Evolutionary conservation across 1,140 invertebrate species (phyloP).

Genomic region (Charaxes varanes): DNA sequence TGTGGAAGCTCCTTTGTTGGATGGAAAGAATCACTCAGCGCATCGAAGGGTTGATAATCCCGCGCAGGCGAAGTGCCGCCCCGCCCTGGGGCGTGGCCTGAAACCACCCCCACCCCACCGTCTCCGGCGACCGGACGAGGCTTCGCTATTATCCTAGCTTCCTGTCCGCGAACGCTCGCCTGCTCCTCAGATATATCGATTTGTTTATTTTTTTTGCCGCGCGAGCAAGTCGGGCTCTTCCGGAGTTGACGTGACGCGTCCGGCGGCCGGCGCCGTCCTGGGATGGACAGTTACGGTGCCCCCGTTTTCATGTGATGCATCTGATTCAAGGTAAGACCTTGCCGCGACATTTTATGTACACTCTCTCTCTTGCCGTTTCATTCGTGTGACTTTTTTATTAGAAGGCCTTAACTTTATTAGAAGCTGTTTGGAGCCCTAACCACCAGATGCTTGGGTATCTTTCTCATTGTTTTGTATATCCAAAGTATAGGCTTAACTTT

Average conservation of each 20-base stretch:
- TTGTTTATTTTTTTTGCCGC: conserved; percentile 67
- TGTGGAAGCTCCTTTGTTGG: conserved; percentile 23
- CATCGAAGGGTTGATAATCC: conserved; percentile 39
- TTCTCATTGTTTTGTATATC: no score
- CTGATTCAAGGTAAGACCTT: conserved; percentile 37
- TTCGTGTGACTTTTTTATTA: no score
- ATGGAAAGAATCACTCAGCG: conserved; percentile 23
- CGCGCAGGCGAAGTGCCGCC: conserved; percentile 45
- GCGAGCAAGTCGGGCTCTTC: conserved; percentile 50
- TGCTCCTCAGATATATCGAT: conserved; percentile 60
- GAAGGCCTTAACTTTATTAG: no score
- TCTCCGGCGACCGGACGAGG: conserved; percentile 54
- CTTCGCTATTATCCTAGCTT: conserved; percentile 65
- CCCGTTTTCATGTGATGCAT: conserved; percentile 24
- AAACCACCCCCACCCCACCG: conserved; percentile 33
- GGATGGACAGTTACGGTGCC: conserved; percentile 31
- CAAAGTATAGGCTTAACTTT: no score
- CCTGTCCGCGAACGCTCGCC: conserved; percentile 63
- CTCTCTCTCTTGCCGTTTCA: no score
- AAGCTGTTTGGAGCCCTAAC: no score
- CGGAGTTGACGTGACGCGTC: conserved; percentile 46
- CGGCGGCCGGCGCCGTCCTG: conserved; percentile 27
- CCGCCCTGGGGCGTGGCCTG: conserved; percentile 49
- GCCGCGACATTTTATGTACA: no score
- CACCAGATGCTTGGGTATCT: no score